phyloP scores from a whole-genome alignment of 2,888 invertebrate species.

The Lochmaea crataegi region DNA sequence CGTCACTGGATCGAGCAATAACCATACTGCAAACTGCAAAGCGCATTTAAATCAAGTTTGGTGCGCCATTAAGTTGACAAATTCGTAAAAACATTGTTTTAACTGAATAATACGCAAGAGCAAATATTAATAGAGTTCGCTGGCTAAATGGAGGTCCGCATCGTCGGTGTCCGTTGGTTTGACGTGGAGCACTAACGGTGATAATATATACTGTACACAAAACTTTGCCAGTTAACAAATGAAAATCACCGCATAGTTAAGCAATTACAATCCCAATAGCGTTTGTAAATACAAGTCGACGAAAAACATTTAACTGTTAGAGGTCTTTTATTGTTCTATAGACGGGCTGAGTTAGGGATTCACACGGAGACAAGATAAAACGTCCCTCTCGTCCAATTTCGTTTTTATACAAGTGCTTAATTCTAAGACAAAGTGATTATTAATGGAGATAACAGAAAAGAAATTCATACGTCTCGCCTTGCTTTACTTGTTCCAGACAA shows the following conservation, averaged over 20 bases:
- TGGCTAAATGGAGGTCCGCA: neutral
- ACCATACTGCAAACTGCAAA: slow-evolving; percentile 20
- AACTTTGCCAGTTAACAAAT: neutral
- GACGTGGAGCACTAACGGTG: slow-evolving; percentile 8
- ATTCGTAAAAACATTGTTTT: slow-evolving; percentile 41
- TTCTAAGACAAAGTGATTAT: no score
- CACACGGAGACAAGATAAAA: no score
- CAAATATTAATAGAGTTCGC: slow-evolving; percentile 35
- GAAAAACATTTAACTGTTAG: no score
- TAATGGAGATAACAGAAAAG: no score
- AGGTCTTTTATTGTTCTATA: no score
- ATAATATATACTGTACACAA: neutral
- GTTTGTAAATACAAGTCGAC: no score
- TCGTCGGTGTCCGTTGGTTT: slow-evolving; percentile 5
- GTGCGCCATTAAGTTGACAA: slow-evolving; percentile 38
- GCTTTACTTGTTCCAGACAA: no score
- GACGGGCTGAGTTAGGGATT: no score
- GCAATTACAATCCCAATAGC: neutral
- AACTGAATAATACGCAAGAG: slow-evolving; percentile 35
- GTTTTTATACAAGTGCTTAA: no score
- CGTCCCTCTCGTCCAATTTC: no score
- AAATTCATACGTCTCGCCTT: no score
- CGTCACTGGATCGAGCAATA: slow-evolving; percentile 13
- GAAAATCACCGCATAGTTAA: neutral
- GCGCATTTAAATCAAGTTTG: slow-evolving; percentile 42